Conservation (phyloP, 2,888 invertebrate genomes). For the Eledone cirrhosa region DNA sequence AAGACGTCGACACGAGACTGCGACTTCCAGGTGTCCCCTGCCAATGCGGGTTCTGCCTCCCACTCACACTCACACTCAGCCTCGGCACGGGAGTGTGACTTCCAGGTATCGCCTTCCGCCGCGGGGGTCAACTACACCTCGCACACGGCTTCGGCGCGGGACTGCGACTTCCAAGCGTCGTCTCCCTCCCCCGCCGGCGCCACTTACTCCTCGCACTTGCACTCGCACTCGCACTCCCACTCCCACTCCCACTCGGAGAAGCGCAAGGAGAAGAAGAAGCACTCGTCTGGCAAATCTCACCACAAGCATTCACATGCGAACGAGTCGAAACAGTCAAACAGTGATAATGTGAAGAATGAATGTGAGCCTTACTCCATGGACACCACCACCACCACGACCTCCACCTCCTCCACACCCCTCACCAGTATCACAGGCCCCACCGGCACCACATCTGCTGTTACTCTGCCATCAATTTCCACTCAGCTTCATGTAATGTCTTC, state of each 20-base stretch:
- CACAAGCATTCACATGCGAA: constrained; percentile 2
- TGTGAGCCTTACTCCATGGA: neutral
- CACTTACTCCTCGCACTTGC: constrained; percentile 1
- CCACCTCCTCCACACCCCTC: too few species aligned
- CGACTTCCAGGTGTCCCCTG: constrained; percentile 22
- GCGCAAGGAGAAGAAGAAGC: constrained; percentile 14
- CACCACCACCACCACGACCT: too few species aligned
- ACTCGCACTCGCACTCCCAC: constrained; percentile 15
- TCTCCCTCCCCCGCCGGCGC: neutral
- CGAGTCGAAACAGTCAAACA: neutral
- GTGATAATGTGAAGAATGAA: constrained; percentile 7
- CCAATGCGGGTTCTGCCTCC: neutral
- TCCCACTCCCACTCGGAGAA: constrained; percentile 19
- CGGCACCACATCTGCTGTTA: neutral
- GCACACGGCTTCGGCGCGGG: neutral
- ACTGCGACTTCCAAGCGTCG: constrained; percentile 6
- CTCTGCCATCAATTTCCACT: neutral
- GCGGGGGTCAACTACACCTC: neutral
- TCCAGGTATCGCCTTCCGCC: constrained; percentile 16
- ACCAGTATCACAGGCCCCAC: too few species aligned
- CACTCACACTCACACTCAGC: constrained; percentile 2
- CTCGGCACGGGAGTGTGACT: constrained; percentile 15
- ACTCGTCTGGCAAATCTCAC: constrained; percentile 17
- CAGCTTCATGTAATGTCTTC: constrained; percentile 16
- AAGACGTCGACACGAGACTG: constrained; percentile 18